phyloP scores from a whole-genome alignment of 2,797 vertebrate species.

The Carapus acus region DNA sequence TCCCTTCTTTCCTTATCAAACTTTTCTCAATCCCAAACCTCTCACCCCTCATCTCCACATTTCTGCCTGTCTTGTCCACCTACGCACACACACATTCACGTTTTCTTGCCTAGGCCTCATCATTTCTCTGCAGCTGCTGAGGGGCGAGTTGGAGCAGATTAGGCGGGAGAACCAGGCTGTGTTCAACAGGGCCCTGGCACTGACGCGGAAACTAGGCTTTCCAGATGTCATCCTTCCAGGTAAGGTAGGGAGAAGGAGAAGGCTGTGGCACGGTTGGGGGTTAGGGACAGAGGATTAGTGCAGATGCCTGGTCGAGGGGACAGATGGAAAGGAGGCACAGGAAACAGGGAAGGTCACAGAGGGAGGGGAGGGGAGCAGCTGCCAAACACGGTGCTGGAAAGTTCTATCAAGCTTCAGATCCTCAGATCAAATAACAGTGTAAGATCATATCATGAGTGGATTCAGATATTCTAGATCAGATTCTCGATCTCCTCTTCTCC shows the following conservation, averaged over 20 bases:
- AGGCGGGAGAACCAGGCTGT: constrained; percentile 92
- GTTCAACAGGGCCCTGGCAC: constrained; percentile 90
- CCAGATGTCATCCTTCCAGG: constrained; percentile 99
- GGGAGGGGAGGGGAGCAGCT: constrained; percentile 4
- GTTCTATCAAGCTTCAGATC: not conserved
- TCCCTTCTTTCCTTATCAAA: constrained; percentile 23
- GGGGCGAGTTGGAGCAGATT: constrained; percentile 96
- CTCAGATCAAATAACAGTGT: not conserved
- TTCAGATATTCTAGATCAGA: too few relatives aligned
- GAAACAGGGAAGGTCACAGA: constrained; percentile 36
- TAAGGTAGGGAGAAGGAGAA: constrained; percentile 63
- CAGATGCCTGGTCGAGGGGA: constrained; percentile 31
- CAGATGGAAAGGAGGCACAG: constrained; percentile 38
- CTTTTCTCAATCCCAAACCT: constrained; percentile 20
- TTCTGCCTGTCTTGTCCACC: constrained; percentile 19
- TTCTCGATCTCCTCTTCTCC: too few relatives aligned
- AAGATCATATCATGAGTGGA: constrained; percentile 5
- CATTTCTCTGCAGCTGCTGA: constrained; percentile 93
- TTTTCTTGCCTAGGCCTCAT: constrained; percentile 78
- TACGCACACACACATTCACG: constrained; percentile 12
- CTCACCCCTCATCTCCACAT: constrained; percentile 27
- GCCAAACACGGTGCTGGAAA: not conserved
- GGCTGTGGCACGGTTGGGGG: constrained; percentile 20
- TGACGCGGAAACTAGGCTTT: constrained; percentile 95
- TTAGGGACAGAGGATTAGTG: constrained; percentile 8